These are phyloP conservation scores for Bombyx huttoni DNA, from an alignment of 2,888 invertebrate species.

Conservation along the genomic window DNA sequence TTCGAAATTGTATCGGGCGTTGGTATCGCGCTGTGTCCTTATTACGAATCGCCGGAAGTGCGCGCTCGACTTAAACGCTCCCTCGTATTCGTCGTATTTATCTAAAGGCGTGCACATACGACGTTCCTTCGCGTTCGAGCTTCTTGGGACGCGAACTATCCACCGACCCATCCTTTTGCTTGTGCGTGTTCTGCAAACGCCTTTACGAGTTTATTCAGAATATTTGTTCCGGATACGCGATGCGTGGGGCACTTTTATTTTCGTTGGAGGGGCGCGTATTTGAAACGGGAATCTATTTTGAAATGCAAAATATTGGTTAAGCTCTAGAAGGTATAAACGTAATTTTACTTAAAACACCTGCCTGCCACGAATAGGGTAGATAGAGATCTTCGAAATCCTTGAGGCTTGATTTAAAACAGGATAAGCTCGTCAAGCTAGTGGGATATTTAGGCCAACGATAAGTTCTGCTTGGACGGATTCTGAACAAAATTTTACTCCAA, in stretches of 20 bases:
- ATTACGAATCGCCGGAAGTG: constrained; percentile 59
- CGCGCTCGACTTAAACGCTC: constrained; percentile 53
- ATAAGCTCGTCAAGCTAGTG: not conserved
- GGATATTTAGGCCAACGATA: not conserved
- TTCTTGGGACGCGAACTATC: not conserved
- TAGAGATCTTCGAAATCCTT: not conserved
- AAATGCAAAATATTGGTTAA: not conserved
- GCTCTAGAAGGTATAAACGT: not conserved
- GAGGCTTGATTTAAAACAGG: not conserved
- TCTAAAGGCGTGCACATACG: constrained; percentile 40
- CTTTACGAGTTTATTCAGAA: not conserved
- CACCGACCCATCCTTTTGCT: constrained; percentile 9
- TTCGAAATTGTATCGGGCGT: constrained; percentile 59
- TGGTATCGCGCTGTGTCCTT: constrained; percentile 60
- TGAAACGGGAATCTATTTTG: not conserved
- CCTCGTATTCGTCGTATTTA: constrained; percentile 62
- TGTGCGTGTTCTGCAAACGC: not conserved
- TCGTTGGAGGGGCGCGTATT: not conserved
- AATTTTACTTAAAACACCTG: not conserved
- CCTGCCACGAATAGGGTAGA: not conserved
- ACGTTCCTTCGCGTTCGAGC: constrained; percentile 16
- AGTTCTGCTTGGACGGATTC: not conserved
- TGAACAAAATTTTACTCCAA: not conserved
- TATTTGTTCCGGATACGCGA: not conserved
- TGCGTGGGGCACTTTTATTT: not conserved